A percentile compares a stretch with the other conserved stretches of the same genome.
phyloP scores from a whole-genome alignment of 2,797 vertebrate genomes.

The Galagoides demidoff region DNA sequence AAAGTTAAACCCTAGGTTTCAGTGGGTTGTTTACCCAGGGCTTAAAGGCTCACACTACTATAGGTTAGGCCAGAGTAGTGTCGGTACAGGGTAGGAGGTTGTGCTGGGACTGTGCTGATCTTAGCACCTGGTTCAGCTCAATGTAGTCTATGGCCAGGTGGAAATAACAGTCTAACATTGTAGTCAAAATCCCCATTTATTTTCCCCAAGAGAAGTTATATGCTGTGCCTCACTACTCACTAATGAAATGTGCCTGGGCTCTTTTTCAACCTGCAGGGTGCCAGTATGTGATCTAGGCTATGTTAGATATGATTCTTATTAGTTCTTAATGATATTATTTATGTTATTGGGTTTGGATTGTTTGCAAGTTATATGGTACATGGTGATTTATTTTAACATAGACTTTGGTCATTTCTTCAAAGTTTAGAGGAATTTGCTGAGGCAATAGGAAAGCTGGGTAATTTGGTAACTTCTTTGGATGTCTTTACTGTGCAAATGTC shows the following conservation, averaged over 20 bases:
- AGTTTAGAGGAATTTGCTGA: background rate
- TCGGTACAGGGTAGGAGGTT: accelerated
- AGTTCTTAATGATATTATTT: background rate
- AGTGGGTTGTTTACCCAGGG: background rate
- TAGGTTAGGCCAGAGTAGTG: background rate
- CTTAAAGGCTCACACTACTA: background rate
- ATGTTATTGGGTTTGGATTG: background rate
- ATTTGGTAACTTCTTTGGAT: background rate
- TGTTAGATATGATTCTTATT: background rate
- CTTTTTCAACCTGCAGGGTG: background rate
- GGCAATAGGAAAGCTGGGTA: background rate
- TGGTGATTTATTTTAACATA: background rate
- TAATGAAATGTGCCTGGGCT: background rate
- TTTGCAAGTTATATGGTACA: background rate
- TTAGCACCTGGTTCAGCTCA: accelerated
- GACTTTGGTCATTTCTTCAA: background rate
- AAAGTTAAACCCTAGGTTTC: background rate
- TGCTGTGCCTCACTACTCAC: background rate
- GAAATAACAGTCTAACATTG: background rate
- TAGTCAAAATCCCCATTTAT: background rate
- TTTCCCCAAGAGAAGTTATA: background rate
- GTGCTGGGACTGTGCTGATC: background rate
- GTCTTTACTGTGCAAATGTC: background rate
- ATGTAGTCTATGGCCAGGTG: background rate
- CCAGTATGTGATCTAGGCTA: background rate